These are phyloP conservation scores for Rotaria socialis DNA, from an alignment of 2,888 invertebrate species.

Conservation along the genomic window DNA sequence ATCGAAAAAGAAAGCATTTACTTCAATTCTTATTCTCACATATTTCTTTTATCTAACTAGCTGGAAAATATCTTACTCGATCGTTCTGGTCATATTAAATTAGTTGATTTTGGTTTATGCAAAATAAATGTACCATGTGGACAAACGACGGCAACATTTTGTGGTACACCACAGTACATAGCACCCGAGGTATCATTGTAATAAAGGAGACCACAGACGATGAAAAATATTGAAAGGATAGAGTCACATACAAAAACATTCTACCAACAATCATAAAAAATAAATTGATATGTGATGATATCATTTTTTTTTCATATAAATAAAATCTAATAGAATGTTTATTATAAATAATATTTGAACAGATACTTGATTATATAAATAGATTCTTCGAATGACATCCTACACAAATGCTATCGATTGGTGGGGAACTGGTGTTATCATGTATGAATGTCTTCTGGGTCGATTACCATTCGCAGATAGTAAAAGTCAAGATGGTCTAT, in stretches of 20 bases:
- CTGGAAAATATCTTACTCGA: conserved; percentile 44
- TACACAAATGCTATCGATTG: conserved; percentile 67
- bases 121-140: conserved; percentile 35
- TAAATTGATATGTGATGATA: too few species aligned
- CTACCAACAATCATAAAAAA: too few species aligned
- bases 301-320: too few species aligned
- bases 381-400: conserved; percentile 36
- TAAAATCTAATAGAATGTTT: too few species aligned
- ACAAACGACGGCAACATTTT: conserved; percentile 60
- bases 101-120: conserved; percentile 45
- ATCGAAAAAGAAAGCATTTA: neutral
- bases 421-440: conserved; percentile 67
- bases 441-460: conserved; percentile 67
- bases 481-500: conserved; percentile 37
- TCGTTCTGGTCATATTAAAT: conserved; percentile 39
- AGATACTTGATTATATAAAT: too few species aligned
- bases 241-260: too few species aligned
- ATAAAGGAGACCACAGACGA: neutral
- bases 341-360: too few species aligned
- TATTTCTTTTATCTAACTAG: neutral
- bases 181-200: conserved; percentile 65
- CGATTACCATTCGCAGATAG: conserved; percentile 57
- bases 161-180: conserved; percentile 66
- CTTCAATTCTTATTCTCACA: too few species aligned
- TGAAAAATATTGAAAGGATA: too few species aligned